A percentile compares a stretch with the other conserved stretches of the same genome.
Conservation (phyloP, 2,888 invertebrate species). For the Megalurothrips usitatus region DNA sequence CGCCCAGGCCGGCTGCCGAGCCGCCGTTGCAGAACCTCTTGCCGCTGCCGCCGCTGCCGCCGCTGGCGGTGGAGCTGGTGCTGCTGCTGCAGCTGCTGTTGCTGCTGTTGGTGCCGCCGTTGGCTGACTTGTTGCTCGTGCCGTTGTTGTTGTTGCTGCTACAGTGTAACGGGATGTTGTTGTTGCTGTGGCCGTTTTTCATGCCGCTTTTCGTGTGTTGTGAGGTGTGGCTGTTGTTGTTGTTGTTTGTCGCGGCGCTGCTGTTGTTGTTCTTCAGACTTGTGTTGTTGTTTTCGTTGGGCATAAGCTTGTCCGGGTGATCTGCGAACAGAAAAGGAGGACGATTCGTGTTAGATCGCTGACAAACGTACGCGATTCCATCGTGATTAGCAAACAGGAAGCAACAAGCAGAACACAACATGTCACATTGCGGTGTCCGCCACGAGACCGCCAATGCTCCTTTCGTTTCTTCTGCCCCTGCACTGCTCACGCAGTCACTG, state of each 20-base stretch:
- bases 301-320: constrained; percentile 14
- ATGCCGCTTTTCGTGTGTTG: not conserved
- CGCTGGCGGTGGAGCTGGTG: not conserved
- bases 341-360: no score
- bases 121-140: not conserved
- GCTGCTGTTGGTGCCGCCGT: not conserved
- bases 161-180: not conserved
- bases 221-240: not conserved
- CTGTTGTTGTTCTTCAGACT: constrained; percentile 13
- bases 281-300: constrained; percentile 19
- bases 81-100: constrained; percentile 5
- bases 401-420: no score
- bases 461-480: not conserved
- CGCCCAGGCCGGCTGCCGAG: constrained; percentile 34
- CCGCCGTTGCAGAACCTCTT: constrained; percentile 7
- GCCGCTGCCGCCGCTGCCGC: constrained; percentile 13
- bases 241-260: not conserved
- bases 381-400: no score
- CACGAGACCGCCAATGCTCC: not conserved
- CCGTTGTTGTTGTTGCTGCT: not conserved
- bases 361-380: no score
- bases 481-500: not conserved
- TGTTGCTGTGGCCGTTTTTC: constrained; percentile 1
- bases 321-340: not conserved
- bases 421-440: no score